Conservation (phyloP, 2,797 vertebrate species). For the Pantherophis vulpinus region DNA sequence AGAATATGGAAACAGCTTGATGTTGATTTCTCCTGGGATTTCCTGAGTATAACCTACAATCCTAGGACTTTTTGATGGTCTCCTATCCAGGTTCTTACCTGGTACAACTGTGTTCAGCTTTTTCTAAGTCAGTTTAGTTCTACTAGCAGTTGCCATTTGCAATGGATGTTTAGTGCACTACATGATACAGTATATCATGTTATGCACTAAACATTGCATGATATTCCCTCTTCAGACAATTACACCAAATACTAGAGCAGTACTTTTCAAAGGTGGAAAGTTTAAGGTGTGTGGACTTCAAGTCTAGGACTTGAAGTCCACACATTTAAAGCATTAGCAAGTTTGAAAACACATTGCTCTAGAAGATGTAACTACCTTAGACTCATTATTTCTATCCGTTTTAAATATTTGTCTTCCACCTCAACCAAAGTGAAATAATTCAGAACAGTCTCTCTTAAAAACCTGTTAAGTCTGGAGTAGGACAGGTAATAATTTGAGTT, state of each 20-base stretch:
- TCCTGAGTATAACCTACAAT: not conserved
- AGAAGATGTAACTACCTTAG: not conserved
- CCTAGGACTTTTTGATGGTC: not conserved
- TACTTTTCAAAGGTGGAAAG: not conserved
- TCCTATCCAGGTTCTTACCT: not conserved
- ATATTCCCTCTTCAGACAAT: not conserved
- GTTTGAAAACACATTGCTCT: not conserved
- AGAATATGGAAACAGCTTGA: not conserved
- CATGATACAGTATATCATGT: not conserved
- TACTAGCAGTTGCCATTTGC: not conserved
- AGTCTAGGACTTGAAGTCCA: not conserved
- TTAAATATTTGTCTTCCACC: not conserved
- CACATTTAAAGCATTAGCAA: not conserved
- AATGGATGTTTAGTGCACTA: constrained; percentile 6
- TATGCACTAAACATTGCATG: not conserved
- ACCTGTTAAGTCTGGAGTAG: not conserved
- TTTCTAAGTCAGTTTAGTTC: not conserved
- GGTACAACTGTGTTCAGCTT: not conserved
- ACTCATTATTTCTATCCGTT: constrained; percentile 17
- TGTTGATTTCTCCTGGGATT: not conserved
- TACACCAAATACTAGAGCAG: not conserved
- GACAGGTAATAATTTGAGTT: not conserved
- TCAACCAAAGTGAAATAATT: constrained; percentile 19
- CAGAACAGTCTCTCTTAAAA: constrained; percentile 26
- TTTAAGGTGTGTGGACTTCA: not conserved